Base-by-base conservation (phyloP, 1,140 invertebrate genomes). In the Pomacea maculata region DNA sequence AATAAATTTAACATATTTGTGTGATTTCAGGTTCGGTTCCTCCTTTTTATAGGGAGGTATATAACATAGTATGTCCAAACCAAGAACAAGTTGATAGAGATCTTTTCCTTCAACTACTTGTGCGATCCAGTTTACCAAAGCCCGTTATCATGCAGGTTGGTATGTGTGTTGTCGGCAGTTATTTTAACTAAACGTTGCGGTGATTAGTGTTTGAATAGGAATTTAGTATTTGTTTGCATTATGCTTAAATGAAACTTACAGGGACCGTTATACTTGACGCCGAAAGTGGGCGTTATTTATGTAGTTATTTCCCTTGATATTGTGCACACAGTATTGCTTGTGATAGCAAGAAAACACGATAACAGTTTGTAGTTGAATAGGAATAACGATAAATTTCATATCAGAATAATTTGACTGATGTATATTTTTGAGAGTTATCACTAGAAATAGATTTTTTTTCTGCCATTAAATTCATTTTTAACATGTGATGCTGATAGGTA, bases 1-100 rank as follows among this genome's bases (percentile, higher is more conserved):
- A 45, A 74, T 74, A n/a, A 29, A 45, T 70, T 11, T 45, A 70
- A 29, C 21, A 21, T 15, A 52, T 82, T 70, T 80, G 72, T 78
- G 63, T 81, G 11, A 79, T 88, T 87, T 68, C 87, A 94, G 94
- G 94, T 84, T 92, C 93, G 34, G 93, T 94, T 84, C 94, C 94
- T 78, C 91, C 93, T 17, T 93, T 93, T 87, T 95, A 94, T 85
- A 88, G 94, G 80, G 93, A 94, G 87, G 91, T 94, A 75, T 94
- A 94, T 86, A 93, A 94, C 84, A 93, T 94, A 76, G 93, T 94
- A 81, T 94, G 94, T 78, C 92, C 93, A 54, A 93, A 93, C 86
- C 87, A 91, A 92, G 88, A 93, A 92, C 87, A 93, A 84, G 93
- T 95, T 65, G 93, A 94, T 82, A 91, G 92, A 81, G 94, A 94